phyloP scores from a whole-genome alignment of 2,113 vertebrate species.

The Tor tambroides region DNA sequence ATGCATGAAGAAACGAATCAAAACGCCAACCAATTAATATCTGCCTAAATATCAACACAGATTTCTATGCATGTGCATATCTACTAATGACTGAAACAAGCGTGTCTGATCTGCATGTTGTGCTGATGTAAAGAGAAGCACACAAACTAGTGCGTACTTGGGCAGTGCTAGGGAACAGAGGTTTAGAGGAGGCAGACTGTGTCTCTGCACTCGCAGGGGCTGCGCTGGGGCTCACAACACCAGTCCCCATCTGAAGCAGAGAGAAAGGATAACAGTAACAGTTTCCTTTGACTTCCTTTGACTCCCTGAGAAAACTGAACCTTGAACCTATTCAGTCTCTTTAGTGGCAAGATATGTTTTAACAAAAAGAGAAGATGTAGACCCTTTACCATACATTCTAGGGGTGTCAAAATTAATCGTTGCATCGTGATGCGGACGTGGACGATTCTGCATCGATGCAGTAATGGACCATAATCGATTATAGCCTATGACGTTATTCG shows the following conservation, averaged over 20 bases:
- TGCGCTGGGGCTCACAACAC: conserved; percentile 90
- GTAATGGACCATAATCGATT: no score
- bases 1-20: neutral
- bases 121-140: conserved; percentile 69
- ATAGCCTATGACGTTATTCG: no score
- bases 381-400: neutral
- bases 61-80: neutral
- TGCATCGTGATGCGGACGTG: no score
- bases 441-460: no score
- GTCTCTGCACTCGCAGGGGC: conserved; percentile 92
- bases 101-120: conserved; percentile 64
- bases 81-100: neutral
- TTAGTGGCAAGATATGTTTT: neutral
- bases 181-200: conserved; percentile 94
- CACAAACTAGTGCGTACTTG: conserved; percentile 48
- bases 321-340: neutral
- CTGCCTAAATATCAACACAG: neutral
- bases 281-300: neutral
- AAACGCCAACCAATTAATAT: neutral
- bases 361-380: neutral
- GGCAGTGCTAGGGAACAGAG: conserved; percentile 91
- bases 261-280: conserved; percentile 56
- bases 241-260: conserved; percentile 98
- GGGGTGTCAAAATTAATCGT: no score
- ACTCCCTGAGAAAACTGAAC: neutral